A percentile compares a stretch with the other conserved stretches of the same genome.
phyloP scores from a whole-genome alignment of 2,888 invertebrate genomes.

The Oscheius onirici region DNA sequence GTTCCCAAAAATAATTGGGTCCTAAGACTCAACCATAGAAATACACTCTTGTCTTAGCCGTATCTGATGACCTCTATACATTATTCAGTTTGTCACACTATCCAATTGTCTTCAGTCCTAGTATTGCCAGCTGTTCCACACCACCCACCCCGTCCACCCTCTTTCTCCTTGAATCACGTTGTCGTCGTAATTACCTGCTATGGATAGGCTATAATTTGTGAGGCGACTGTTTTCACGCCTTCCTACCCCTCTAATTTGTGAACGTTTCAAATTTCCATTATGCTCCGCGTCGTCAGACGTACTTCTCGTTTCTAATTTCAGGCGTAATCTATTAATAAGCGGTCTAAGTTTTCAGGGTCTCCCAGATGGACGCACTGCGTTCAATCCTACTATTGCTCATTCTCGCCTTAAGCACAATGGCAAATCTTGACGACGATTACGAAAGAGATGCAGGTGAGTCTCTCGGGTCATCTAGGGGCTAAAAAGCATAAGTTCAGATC shows the following conservation, averaged over 20 bases:
- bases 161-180: background rate
- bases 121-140: background rate
- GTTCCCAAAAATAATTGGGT: background rate
- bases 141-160: background rate
- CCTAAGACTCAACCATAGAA: background rate
- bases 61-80: conserved; percentile 4
- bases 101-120: conserved; percentile 4
- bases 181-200: background rate
- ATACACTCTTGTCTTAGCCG: conserved; percentile 1
- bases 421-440: background rate
- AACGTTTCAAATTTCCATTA: conserved; percentile 10
- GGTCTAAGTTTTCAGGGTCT: background rate
- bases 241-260: background rate
- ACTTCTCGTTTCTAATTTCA: conserved; percentile 3
- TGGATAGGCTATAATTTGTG: background rate
- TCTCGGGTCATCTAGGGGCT: background rate
- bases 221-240: no score
- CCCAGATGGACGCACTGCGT: background rate
- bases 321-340: background rate
- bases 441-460: background rate
- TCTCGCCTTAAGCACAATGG: background rate
- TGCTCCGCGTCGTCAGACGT: background rate
- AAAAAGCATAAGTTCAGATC: background rate
- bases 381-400: conserved; percentile 1
- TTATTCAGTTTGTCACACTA: conserved; percentile 10